A percentile compares a stretch with the other conserved stretches of the same genome.
These are phyloP conservation scores for Drosophila nr. perissopoda DNA, from an alignment of 2,888 invertebrate genomes.

Conservation along the genomic window DNA sequence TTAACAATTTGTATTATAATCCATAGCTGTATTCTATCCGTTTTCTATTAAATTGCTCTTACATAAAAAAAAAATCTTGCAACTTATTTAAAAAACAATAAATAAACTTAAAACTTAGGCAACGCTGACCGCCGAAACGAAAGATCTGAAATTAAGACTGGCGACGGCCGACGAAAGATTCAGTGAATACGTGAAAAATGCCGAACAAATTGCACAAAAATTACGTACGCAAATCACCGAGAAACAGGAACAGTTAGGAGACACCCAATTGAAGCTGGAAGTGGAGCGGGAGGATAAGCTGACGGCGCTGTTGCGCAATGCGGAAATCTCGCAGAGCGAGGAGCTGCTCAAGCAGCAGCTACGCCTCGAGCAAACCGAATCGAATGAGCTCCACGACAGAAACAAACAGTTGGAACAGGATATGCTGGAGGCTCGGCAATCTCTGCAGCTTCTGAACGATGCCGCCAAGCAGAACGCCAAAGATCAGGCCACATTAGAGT, in stretches of 20 bases:
- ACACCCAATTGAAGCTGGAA: slow-evolving; percentile 76
- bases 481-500: slow-evolving; percentile 75
- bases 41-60: slow-evolving; percentile 40
- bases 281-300: slow-evolving; percentile 90
- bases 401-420: slow-evolving; percentile 86
- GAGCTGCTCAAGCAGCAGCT: slow-evolving; percentile 91
- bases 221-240: slow-evolving; percentile 77
- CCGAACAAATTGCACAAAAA: slow-evolving; percentile 80
- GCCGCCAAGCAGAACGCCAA: slow-evolving; percentile 67
- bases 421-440: slow-evolving; percentile 82
- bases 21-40: slow-evolving; percentile 6
- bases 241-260: slow-evolving; percentile 78
- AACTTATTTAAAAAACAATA: slow-evolving; percentile 32
- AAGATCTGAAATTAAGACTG: slow-evolving; percentile 81
- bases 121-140: slow-evolving; percentile 78
- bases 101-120: slow-evolving; percentile 69
- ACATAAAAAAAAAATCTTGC: slow-evolving; percentile 21
- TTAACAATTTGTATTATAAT: slow-evolving; percentile 31
- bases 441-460: slow-evolving; percentile 69
- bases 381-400: slow-evolving; percentile 86
- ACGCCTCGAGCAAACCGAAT: slow-evolving; percentile 89
- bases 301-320: slow-evolving; percentile 90
- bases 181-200: slow-evolving; percentile 82
- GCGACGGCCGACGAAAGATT: slow-evolving; percentile 83
- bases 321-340: slow-evolving; percentile 92